phyloP scores from a whole-genome alignment of 1,140 invertebrate species.

The Sycobia sp. region DNA sequence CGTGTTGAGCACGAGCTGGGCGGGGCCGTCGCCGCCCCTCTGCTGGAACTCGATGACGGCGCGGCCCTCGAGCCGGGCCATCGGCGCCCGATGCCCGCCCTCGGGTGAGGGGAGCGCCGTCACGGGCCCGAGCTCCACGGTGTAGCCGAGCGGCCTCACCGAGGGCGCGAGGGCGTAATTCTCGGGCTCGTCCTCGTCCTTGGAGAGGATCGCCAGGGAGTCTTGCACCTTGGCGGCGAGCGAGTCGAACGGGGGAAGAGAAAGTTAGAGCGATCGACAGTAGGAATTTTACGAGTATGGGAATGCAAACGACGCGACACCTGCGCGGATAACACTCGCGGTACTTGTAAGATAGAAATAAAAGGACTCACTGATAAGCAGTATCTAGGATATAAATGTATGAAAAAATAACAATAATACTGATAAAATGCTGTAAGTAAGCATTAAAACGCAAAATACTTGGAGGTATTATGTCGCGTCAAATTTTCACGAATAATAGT shows the following conservation, averaged over 20 bases:
- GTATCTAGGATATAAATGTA: no score
- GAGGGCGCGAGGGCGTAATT: slow-evolving; percentile 38
- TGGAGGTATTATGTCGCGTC: no score
- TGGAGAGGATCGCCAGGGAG: slow-evolving; percentile 38
- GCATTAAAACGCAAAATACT: no score
- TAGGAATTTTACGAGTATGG: no score
- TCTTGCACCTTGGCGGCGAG: slow-evolving; percentile 34
- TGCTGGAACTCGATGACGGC: not conserved
- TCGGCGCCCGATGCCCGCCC: not conserved
- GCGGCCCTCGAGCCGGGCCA: slow-evolving; percentile 10
- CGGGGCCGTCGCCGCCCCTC: not conserved
- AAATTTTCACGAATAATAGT: no score
- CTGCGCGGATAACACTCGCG: no score
- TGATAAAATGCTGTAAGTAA: no score
- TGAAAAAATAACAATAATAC: no score
- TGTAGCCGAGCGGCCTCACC: slow-evolving; percentile 44
- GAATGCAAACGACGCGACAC: no score
- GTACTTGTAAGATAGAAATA: no score
- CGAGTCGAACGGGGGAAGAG: no score
- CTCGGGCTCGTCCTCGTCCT: slow-evolving; percentile 29
- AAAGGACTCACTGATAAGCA: no score
- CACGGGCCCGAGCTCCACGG: slow-evolving; percentile 29
- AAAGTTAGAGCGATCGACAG: not conserved
- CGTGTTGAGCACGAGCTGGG: slow-evolving; percentile 15
- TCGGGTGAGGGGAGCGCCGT: not conserved